Base-by-base conservation (phyloP, 2,888 invertebrate species). In the Uropetala carovei region DNA sequence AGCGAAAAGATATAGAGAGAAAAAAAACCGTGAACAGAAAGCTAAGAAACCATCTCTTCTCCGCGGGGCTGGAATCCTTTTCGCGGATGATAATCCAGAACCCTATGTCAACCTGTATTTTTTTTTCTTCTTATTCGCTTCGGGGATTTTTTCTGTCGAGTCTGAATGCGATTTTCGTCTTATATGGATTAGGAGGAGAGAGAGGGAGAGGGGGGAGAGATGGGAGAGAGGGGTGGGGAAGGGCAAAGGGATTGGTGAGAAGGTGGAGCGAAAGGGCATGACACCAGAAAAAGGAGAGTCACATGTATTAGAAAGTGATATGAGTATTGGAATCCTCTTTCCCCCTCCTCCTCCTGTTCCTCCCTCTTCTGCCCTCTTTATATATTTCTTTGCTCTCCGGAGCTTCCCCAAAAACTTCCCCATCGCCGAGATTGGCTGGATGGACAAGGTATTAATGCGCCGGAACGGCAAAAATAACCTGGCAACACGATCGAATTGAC, bases 11-110 rank as follows among this genome's bases (percentile, higher is more conserved):
- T 56, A 56, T 84, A 14, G 58, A 18, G 84, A 27, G 86, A 60
- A 10, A 30, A 14, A 84, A 57, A 60, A 43, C 89, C 64, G 59
- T 27, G 86, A 60, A 86, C 27, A 22, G 27, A 86, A 86, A 86
- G 86, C 59, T 56, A 83, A 11, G 83, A n/a, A 83, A 83, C 83
- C 56, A 83, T 83, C 83, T 89, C 64, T 58, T 86, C 59, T 89
- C 89, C 56, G 68, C 68, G 64, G 30, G 18, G 30, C 64, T 30
- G 60, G 60, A 89, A 64, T 43, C 89, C 89, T 64, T 89, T 89
- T 89, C 89, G 89, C 89, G 89, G 43, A 64, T 89, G 89, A 64
- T 43, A 68, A 89, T 89, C 43, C 89, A 18, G 64, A 60, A 64
- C 64, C 89, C 10, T 89, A 64, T 64, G 89, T 89, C 89, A 89